Percentiles rank a stretch among this genome's conserved stretches.
phyloP scores from a whole-genome alignment of 2,797 vertebrate genomes.

The Callimico goeldii region DNA sequence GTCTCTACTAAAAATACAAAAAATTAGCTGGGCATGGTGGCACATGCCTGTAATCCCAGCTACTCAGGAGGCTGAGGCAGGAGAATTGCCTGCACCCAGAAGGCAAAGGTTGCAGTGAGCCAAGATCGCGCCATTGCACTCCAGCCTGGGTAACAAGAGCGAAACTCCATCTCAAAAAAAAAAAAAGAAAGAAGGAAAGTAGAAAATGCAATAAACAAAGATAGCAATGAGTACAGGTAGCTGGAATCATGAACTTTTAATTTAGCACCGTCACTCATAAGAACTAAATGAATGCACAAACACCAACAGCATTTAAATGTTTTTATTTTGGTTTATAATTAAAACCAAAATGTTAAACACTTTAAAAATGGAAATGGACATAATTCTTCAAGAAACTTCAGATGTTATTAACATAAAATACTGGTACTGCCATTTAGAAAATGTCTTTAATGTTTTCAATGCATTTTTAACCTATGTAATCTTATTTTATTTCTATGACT shows the following conservation, averaged over 20 bases:
- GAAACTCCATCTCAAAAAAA: no score
- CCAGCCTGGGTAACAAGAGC: no score
- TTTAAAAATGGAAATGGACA: conserved; percentile 7
- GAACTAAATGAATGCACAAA: neutral
- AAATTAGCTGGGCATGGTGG: no score
- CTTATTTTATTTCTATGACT: neutral
- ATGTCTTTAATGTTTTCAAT: neutral
- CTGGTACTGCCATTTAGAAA: neutral
- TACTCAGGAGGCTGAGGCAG: no score
- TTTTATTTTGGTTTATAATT: conserved; percentile 3
- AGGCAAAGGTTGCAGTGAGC: no score
- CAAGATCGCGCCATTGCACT: no score
- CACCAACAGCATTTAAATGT: neutral
- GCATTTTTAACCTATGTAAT: neutral
- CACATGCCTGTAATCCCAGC: no score
- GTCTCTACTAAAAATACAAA: no score
- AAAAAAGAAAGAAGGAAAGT: conserved; percentile 1
- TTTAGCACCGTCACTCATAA: neutral
- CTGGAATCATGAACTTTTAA: neutral
- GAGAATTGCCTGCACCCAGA: no score
- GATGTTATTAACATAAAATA: conserved; percentile 13
- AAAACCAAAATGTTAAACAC: conserved; percentile 13
- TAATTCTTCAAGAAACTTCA: neutral
- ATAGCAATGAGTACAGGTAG: neutral
- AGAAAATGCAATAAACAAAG: neutral